A percentile compares a stretch with the other conserved stretches of the same genome.
phyloP scores from a whole-genome alignment of 2,888 invertebrate species.

The Parelbella ahira region DNA sequence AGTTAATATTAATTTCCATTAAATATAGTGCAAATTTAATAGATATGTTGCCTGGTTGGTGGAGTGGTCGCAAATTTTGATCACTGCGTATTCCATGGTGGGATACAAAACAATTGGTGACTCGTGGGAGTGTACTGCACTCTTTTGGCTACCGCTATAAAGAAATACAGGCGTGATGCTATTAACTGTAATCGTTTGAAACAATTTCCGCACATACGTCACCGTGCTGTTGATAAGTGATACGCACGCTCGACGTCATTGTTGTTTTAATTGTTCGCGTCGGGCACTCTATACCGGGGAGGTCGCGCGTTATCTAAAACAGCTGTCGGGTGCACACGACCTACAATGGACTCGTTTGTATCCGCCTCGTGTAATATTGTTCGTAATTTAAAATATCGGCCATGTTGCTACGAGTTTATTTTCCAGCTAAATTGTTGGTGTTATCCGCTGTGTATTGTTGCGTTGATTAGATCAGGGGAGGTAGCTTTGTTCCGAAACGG shows the following conservation, averaged over 20 bases:
- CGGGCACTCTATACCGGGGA: slow-evolving; percentile 59
- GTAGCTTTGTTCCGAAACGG: slow-evolving; percentile 68
- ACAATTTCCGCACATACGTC: too few relatives aligned
- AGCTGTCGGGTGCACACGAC: slow-evolving; percentile 69
- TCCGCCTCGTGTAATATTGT: slow-evolving; percentile 69
- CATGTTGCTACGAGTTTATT: slow-evolving; percentile 57
- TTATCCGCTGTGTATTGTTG: slow-evolving; percentile 72
- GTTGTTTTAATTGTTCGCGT: slow-evolving; percentile 54
- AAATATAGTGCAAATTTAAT: too few relatives aligned
- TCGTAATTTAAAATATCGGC: slow-evolving; percentile 75
- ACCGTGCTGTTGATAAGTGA: slow-evolving; percentile 35
- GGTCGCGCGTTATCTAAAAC: slow-evolving; percentile 76
- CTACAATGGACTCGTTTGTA: slow-evolving; percentile 71
- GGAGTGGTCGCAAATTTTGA: too few relatives aligned
- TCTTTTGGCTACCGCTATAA: too few relatives aligned
- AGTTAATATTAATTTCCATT: too few relatives aligned
- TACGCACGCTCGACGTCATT: slow-evolving; percentile 40
- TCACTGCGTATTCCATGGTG: too few relatives aligned
- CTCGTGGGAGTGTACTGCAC: too few relatives aligned
- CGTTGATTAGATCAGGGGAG: slow-evolving; percentile 75
- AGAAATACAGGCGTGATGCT: too few relatives aligned
- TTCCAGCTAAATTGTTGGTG: slow-evolving; percentile 62
- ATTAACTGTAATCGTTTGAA: too few relatives aligned
- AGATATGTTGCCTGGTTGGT: too few relatives aligned
- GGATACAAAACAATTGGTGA: too few relatives aligned